These are phyloP conservation scores for Tapirus indicus DNA, from an alignment of 2,797 vertebrate genomes.

Conservation along the genomic window DNA sequence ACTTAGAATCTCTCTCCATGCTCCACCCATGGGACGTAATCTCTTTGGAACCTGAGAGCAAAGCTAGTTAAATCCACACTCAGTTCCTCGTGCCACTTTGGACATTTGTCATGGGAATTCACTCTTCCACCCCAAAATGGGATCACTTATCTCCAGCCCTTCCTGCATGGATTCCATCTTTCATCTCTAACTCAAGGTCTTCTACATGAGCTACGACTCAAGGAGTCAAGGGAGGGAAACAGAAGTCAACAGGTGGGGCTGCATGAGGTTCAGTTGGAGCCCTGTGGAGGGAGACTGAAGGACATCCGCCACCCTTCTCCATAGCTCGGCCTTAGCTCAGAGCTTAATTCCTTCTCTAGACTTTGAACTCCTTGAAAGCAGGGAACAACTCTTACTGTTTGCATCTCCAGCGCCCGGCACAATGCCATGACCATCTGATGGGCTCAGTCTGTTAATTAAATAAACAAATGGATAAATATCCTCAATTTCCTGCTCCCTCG, in stretches of 20 bases:
- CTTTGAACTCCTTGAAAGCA: not conserved
- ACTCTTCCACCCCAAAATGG: not conserved
- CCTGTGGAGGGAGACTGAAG: not conserved
- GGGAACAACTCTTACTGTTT: not conserved
- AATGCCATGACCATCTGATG: not conserved
- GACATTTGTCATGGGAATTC: not conserved
- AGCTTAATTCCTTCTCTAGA: not conserved
- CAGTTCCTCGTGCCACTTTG: not conserved
- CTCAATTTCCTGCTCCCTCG: not conserved
- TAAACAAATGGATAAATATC: not conserved
- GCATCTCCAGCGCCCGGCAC: not conserved
- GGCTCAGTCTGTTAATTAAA: not conserved
- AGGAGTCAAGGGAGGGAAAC: not conserved
- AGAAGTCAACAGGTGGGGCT: not conserved
- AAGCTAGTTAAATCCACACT: not conserved
- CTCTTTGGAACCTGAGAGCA: not conserved
- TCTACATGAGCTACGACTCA: accelerated
- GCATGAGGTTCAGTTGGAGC: not conserved
- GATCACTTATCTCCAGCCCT: not conserved
- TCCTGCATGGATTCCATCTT: not conserved
- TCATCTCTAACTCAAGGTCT: not conserved
- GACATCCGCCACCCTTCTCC: not conserved
- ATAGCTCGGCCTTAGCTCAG: not conserved
- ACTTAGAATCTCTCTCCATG: not conserved
- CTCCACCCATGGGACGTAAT: not conserved